Base-by-base conservation (phyloP, 1,140 invertebrate genomes). In the Saccostrea cuccullata region DNA sequence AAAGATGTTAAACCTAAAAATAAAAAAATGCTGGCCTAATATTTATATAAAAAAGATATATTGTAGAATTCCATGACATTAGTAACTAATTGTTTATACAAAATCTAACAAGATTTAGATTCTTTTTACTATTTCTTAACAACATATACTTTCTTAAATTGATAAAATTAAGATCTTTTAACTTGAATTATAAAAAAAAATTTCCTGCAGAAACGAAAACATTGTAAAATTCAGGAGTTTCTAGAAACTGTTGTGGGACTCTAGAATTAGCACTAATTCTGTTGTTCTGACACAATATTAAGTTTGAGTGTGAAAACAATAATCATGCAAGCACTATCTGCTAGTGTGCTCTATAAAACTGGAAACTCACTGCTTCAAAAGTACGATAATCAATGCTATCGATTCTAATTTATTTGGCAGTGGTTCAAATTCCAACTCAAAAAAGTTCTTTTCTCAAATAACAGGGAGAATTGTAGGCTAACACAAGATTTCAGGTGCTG, bases 191-290 rank as follows among this genome's bases (percentile, higher is more conserved):
- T n/a, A n/a, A n/a, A n/a, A n/a, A n/a, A n/a, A n/a, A n/a, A n/a
- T n/a, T n/a, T n/a, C n/a, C n/a, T n/a, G n/a, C n/a, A n/a, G n/a
- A n/a, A n/a, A n/a, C n/a, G n/a, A n/a, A n/a, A 64, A 20, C 58
- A 60, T 17, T 60, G n/a, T 64, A 36, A 77, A 77, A 77, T 77
- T 77, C 70, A 77, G 15, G 70, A 77, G 70, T 77, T 77, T 77
- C 30, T 77, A 26, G 58, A 77, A 23, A 40, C 26, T 15, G 30
- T 77, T 77, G 23, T 36, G 30, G 26, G 70, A 36, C 70, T 77
- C 26, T 15, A 36, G 30, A 36, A 77, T 23, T 77, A 36, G 70
- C 70, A 77, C 70, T 77, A 36, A 77, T 36, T 30, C 58, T 64
- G 58, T 77, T 64, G 58, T 60, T 15, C 58, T 60, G 58, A 67